phyloP scores from a whole-genome alignment of 1,140 invertebrate genomes.

The Listronotus bonariensis region DNA sequence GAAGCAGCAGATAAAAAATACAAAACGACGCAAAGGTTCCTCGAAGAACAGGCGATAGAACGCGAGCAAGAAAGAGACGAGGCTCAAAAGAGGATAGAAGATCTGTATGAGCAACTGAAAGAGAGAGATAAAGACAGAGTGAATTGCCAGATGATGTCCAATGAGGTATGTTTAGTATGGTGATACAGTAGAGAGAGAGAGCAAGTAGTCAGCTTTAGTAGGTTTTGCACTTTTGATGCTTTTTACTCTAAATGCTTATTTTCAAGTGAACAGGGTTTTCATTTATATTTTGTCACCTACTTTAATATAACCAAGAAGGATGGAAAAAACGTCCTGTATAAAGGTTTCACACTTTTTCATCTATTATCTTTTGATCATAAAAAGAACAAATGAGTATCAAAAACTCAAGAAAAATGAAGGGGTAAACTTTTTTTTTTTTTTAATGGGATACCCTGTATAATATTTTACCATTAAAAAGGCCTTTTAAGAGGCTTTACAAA shows the following conservation, averaged over 20 bases:
- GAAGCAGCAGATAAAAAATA: slow-evolving; percentile 80
- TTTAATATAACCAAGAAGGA: too few relatives aligned
- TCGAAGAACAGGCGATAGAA: slow-evolving; percentile 80
- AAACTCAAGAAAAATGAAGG: too few relatives aligned
- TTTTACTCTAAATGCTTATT: slow-evolving; percentile 6
- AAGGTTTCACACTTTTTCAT: too few relatives aligned
- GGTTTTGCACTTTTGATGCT: slow-evolving; percentile 3
- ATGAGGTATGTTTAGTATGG: slow-evolving; percentile 58
- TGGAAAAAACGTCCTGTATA: too few relatives aligned
- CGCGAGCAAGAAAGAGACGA: slow-evolving; percentile 80
- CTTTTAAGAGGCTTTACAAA: too few relatives aligned
- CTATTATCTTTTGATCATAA: too few relatives aligned
- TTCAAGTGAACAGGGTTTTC: too few relatives aligned
- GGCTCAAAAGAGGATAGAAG: slow-evolving; percentile 65
- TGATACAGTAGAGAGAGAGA: neutral
- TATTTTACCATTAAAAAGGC: too few relatives aligned
- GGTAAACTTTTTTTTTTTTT: too few relatives aligned
- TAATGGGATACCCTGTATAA: too few relatives aligned
- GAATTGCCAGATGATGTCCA: slow-evolving; percentile 60
- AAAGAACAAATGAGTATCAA: too few relatives aligned
- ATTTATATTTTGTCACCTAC: too few relatives aligned
- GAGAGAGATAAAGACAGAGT: slow-evolving; percentile 66
- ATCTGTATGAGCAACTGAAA: slow-evolving; percentile 64
- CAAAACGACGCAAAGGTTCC: slow-evolving; percentile 70
- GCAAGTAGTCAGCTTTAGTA: neutral